A percentile compares a stretch with the other conserved stretches of the same genome.
Evolutionary conservation across 2,888 invertebrate species (phyloP).

Genomic region (Pinctada fucata): DNA sequence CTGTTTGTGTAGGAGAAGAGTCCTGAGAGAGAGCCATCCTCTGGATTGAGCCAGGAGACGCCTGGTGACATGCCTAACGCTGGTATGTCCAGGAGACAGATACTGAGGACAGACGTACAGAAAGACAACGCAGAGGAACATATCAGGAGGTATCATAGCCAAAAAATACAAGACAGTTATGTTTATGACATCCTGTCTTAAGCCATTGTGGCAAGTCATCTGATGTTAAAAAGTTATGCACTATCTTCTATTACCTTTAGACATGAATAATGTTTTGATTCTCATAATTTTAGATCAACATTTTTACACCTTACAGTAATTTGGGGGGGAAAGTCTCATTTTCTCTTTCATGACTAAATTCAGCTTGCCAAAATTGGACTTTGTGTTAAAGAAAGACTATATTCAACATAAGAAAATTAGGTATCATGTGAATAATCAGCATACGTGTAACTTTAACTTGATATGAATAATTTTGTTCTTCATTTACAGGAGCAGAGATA

Average conservation of each 20-base stretch:
- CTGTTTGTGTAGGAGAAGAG: constrained; percentile 20
- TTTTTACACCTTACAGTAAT: no score
- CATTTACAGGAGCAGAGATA: constrained; percentile 37
- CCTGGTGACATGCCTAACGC: constrained; percentile 9
- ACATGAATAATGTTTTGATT: no score
- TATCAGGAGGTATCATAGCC: constrained; percentile 2
- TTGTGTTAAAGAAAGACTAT: no score
- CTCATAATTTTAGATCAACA: no score
- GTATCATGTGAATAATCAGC: no score
- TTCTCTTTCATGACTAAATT: no score
- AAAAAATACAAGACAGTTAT: not conserved
- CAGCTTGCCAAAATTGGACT: no score
- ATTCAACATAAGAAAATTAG: no score
- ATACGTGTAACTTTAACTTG: no score
- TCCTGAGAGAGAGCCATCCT: not conserved
- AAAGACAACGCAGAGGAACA: not conserved
- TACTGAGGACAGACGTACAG: constrained; percentile 1
- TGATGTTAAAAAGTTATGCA: not conserved
- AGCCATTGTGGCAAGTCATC: not conserved
- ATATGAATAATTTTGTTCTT: not conserved
- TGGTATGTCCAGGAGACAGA: constrained; percentile 10
- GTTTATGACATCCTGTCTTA: not conserved
- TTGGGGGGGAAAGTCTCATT: no score
- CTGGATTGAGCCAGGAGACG: constrained; percentile 9
- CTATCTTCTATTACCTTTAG: no score